These are phyloP conservation scores for Drosophila kikkawai DNA, from an alignment of 1,140 invertebrate species.

Conservation along the genomic window DNA sequence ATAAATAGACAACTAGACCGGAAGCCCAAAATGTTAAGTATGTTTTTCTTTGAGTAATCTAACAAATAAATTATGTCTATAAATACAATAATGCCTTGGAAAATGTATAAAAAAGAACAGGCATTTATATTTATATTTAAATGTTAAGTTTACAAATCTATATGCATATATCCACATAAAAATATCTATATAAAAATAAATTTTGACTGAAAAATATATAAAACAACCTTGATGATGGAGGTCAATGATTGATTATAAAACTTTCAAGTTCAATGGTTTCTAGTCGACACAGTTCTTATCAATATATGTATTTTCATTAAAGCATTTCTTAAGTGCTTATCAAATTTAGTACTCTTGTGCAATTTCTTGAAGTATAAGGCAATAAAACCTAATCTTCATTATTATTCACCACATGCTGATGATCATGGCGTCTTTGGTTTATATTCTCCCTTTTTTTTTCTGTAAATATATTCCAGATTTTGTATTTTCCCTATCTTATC, in stretches of 20 bases:
- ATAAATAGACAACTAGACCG: constrained; percentile 17
- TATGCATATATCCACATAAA: too few relatives aligned
- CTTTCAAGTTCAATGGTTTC: constrained; percentile 44
- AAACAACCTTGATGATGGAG: background rate
- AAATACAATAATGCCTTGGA: background rate
- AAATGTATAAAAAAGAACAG: background rate
- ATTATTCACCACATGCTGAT: background rate
- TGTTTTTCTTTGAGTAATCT: constrained; percentile 2
- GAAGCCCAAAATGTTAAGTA: constrained; percentile 3
- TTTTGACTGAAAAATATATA: background rate
- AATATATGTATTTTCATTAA: constrained; percentile 1
- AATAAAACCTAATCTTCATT: constrained; percentile 2
- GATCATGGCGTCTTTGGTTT: background rate
- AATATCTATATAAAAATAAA: too few relatives aligned
- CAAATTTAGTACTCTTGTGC: background rate
- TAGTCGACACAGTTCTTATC: constrained; percentile 16
- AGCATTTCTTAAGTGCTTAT: background rate
- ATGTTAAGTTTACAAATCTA: background rate
- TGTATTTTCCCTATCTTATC: constrained; percentile 28
- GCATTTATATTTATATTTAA: background rate
- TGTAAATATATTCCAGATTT: constrained; percentile 15
- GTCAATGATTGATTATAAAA: constrained; percentile 8
- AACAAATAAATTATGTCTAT: constrained; percentile 6
- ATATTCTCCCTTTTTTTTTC: background rate
- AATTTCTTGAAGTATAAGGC: constrained; percentile 10